Evolutionary conservation across 2,888 invertebrate genomes (phyloP).

Genomic region (Branchinecta sandiegonensis): DNA sequence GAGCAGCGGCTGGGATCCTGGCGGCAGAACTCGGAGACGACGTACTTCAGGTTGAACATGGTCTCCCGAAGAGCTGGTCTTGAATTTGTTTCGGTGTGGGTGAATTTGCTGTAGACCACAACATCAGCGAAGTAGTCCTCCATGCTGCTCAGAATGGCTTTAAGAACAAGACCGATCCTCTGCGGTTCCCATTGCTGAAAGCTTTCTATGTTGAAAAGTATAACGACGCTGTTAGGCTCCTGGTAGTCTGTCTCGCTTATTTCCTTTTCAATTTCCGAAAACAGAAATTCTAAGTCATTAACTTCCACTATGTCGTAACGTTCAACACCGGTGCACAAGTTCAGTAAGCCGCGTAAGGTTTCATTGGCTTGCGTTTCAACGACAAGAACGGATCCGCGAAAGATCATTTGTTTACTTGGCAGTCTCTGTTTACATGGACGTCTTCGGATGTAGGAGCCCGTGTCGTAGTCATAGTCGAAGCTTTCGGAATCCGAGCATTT

Average conservation of each 20-base stretch:
- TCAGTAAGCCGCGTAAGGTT: conserved; percentile 17
- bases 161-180: conserved; percentile 10
- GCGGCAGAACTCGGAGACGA: conserved; percentile 21
- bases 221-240: conserved; percentile 12
- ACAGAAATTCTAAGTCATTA: conserved; percentile 17
- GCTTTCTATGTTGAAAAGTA: conserved; percentile 13
- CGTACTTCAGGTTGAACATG: conserved; percentile 14
- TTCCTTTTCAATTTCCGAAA: conserved; percentile 9
- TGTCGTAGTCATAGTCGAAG: not conserved
- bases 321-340: conserved; percentile 8
- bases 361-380: conserved; percentile 17
- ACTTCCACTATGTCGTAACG: conserved; percentile 13
- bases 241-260: conserved; percentile 16
- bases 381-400: conserved; percentile 15
- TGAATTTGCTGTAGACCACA: conserved; percentile 11
- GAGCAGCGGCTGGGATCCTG: conserved; percentile 13
- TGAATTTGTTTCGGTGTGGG: conserved; percentile 4
- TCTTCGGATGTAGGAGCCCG: not conserved
- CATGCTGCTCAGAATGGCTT: conserved; percentile 9
- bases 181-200: conserved; percentile 17
- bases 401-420: not conserved
- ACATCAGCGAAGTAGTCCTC: conserved; percentile 18
- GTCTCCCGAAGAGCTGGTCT: not conserved
- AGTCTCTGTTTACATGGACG: not conserved
- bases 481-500: not conserved